A percentile compares a stretch with the other conserved stretches of the same genome.
Conservation (phyloP, 2,888 invertebrate species). For the Ecliptopera silaceata region DNA sequence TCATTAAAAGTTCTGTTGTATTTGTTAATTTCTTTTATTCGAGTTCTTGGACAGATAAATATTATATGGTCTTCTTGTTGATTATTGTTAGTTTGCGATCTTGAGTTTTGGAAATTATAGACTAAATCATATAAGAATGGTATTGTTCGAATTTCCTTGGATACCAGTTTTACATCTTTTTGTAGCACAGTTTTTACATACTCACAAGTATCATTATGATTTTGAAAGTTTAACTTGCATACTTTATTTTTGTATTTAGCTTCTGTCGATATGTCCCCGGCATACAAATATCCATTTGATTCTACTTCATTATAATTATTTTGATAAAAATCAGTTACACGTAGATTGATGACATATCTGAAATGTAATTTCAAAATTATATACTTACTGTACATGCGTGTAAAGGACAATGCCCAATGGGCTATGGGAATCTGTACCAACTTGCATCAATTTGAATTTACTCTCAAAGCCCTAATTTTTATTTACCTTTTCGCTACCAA, state of each 20-base stretch:
- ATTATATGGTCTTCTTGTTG: neutral
- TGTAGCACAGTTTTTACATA: neutral
- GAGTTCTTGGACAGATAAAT: neutral
- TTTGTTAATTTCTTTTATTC: neutral
- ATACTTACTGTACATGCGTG: no score
- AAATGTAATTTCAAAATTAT: neutral
- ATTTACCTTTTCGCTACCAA: no score
- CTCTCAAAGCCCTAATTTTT: no score
- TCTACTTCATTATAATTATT: constrained; percentile 4
- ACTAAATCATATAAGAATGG: constrained; percentile 1
- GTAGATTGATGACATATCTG: constrained; percentile 12
- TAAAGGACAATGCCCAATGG: no score
- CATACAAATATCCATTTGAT: neutral
- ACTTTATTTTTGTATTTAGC: neutral
- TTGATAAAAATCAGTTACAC: constrained; percentile 12
- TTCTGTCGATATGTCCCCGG: neutral
- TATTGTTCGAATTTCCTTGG: neutral
- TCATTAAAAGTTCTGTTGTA: neutral
- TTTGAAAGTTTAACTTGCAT: neutral
- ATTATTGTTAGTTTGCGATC: neutral
- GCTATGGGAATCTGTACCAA: no score
- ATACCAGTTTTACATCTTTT: constrained; percentile 4
- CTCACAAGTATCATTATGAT: neutral
- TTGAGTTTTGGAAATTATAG: neutral
- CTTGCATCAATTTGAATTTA: no score